Conservation (phyloP, 2,888 invertebrate genomes). For the Lycaena phlaeas region DNA sequence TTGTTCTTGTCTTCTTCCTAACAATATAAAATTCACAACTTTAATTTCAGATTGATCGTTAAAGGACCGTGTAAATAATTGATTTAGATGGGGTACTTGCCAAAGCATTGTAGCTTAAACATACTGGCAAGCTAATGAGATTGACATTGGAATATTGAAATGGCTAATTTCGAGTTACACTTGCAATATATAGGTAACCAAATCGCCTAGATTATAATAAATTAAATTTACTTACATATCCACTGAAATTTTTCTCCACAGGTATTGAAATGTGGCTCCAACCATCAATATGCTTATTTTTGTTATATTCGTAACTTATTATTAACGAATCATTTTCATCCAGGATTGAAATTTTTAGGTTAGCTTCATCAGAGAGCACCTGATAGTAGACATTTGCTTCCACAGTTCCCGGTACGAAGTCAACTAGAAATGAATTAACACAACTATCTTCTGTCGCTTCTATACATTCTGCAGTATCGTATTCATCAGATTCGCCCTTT, state of each 20-base stretch:
- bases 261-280: constrained; percentile 23
- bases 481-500: no score
- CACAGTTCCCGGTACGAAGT: constrained; percentile 20
- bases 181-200: no score
- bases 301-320: constrained; percentile 16
- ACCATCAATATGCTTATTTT: constrained; percentile 18
- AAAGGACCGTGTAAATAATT: no score
- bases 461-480: constrained; percentile 17
- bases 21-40: no score
- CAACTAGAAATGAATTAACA: constrained; percentile 21
- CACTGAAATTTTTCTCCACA: constrained; percentile 16
- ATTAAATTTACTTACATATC: constrained; percentile 28
- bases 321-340: constrained; percentile 18
- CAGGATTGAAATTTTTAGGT: constrained; percentile 21
- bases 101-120: no score
- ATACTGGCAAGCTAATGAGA: no score
- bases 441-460: constrained; percentile 23
- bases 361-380: constrained; percentile 19
- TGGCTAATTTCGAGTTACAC: no score
- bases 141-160: no score
- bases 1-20: no score
- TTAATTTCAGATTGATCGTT: no score
- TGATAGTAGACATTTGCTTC: constrained; percentile 23
- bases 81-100: no score
- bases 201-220: no score